Evolutionary conservation across 2,113 vertebrate genomes (phyloP).

Genomic region (Tyrannus savana): DNA sequence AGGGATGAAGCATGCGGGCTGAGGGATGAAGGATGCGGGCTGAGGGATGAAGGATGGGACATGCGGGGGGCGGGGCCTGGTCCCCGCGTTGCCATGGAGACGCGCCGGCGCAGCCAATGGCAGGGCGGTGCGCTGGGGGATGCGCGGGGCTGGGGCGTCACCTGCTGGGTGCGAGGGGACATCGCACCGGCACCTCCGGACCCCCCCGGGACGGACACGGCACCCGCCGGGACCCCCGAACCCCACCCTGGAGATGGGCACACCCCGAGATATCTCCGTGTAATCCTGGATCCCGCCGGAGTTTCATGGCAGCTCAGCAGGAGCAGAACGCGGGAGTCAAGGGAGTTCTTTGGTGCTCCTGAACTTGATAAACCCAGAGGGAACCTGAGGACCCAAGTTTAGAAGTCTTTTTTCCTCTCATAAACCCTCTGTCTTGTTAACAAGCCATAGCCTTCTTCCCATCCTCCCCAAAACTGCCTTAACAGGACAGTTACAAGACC

Average conservation of each 20-base stretch:
- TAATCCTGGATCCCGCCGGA: rapidly evolving
- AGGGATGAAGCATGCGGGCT: neutral
- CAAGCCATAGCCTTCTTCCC: neutral
- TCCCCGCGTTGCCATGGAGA: neutral
- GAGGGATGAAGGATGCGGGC: rapidly evolving
- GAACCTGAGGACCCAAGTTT: rapidly evolving
- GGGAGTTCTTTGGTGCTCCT: rapidly evolving
- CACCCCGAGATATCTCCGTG: rapidly evolving
- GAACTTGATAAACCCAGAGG: rapidly evolving
- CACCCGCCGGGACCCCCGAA: neutral
- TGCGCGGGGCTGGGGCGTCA: neutral
- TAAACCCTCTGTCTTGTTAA: rapidly evolving
- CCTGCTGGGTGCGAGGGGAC: neutral
- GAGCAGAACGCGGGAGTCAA: rapidly evolving
- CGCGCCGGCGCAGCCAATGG: neutral
- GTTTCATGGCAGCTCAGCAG: rapidly evolving
- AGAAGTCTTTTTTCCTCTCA: rapidly evolving
- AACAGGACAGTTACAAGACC: rapidly evolving
- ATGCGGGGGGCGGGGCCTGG: neutral
- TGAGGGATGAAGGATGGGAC: neutral
- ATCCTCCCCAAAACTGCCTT: neutral
- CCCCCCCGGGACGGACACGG: neutral
- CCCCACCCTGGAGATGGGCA: rapidly evolving
- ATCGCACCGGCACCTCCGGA: neutral
- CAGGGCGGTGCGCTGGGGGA: neutral